Base-by-base conservation (phyloP, 2,797 vertebrate genomes). In the Linurgus olivaceus region DNA sequence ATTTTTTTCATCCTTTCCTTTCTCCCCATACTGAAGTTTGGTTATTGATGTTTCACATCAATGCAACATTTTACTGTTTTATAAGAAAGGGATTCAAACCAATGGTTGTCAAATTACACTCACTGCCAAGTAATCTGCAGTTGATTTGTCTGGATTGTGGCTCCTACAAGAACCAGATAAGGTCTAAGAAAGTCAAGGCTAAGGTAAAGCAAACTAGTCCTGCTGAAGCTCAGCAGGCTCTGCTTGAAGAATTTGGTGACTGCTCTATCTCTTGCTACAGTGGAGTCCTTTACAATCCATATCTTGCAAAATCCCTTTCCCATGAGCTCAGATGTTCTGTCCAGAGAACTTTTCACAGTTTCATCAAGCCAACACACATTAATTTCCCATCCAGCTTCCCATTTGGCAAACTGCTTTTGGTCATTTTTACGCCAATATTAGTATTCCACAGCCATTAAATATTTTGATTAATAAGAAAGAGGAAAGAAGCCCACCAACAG, bases 251-350 rank as follows among this genome's bases (percentile, higher is more conserved):
- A 42, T 45, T 45, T 70, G 24, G 10, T 3, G 10, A 58, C 24
- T 10, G 4, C 17, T 54, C 7, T 8, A 11, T 11, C 11, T 47
- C 26, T 54, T 3, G 0, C 14, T 72, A n/a, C 14, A 19, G 6
- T 8, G 2, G 16, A 59, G 18, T 33, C 20, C 38, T 68, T 78
- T 26, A 2, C 5, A 79, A 58, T n/a, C 17, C 26, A 4, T 52
- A 29, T 57, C 68, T 72, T 1, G 0, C 20, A 29, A 76, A 51
- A 29, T 33, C 55, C 35, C 28, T 87, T 55, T 72, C 42, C 45
- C n/a, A 23, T 4, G 5, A 78, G 51, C 17, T 93, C 58, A 57
- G 33, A 52, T 35, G 4, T 9, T 37, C 26, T 72, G 29, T 38
- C 58, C 62, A 78, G 42, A 40, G 8, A 75, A 33, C 25, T 81